Conservation (phyloP, 1,140 invertebrate species). For the Cyclargus thomasi region DNA sequence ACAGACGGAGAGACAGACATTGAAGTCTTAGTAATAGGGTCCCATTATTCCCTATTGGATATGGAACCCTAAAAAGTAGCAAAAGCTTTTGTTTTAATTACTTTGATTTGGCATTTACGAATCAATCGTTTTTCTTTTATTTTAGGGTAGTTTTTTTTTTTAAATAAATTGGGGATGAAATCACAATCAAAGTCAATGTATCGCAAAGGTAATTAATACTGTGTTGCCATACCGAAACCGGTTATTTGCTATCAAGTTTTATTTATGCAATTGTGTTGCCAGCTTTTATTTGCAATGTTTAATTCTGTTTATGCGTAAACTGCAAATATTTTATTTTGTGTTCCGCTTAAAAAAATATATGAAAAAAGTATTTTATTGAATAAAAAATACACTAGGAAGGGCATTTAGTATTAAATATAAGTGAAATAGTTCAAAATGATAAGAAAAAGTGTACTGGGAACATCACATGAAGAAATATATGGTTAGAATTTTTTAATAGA, state of each 20-base stretch:
- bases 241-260: constrained; percentile 1
- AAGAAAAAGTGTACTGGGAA: constrained; percentile 52
- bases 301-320: not conserved
- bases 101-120: too few species aligned
- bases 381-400: not conserved
- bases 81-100: too few species aligned
- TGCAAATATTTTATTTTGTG: too few species aligned
- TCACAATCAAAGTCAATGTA: constrained; percentile 6
- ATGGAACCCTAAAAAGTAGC: too few species aligned
- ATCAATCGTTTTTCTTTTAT: not conserved
- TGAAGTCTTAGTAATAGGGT: too few species aligned
- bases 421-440: constrained; percentile 33
- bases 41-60: too few species aligned
- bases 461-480: constrained; percentile 59
- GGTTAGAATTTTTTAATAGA: constrained; percentile 32
- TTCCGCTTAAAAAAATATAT: too few species aligned
- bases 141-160: not conserved
- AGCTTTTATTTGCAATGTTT: not conserved
- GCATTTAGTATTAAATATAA: constrained; percentile 11
- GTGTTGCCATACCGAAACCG: not conserved
- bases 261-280: not conserved
- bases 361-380: too few species aligned
- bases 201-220: constrained; percentile 12
- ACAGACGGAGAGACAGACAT: too few species aligned
- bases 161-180: not conserved